phyloP scores from a whole-genome alignment of 2,888 invertebrate species.

The Brachyopa scutellaris region DNA sequence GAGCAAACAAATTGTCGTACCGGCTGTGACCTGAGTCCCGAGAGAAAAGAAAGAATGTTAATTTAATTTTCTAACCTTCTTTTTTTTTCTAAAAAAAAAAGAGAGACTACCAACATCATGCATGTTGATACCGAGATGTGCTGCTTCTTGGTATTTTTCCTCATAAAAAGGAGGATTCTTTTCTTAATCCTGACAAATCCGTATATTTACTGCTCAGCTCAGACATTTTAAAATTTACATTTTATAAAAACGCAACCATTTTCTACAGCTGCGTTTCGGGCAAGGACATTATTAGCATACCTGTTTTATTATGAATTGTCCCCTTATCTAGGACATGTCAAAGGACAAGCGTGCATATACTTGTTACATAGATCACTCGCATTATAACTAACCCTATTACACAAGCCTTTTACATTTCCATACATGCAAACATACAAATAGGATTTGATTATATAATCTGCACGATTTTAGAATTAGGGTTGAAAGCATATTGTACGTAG shows the following conservation, averaged over 20 bases:
- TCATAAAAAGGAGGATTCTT: background rate
- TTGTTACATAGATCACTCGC: too few relatives aligned
- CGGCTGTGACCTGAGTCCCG: background rate
- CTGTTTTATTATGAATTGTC: background rate
- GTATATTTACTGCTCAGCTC: background rate
- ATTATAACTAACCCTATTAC: slow-evolving; percentile 4
- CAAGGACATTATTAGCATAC: slow-evolving; percentile 1
- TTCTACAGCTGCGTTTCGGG: slow-evolving; percentile 1
- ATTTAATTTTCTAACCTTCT: background rate
- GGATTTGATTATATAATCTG: background rate
- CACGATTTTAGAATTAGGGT: background rate
- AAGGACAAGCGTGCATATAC: background rate
- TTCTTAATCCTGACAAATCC: background rate
- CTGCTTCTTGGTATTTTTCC: background rate
- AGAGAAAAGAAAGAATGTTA: too few relatives aligned
- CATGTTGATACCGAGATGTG: background rate
- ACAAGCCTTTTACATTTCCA: background rate
- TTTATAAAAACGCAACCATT: background rate
- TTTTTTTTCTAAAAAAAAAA: background rate
- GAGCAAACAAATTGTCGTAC: too few relatives aligned
- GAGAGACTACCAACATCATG: too few relatives aligned
- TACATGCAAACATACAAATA: background rate
- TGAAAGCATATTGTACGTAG: background rate
- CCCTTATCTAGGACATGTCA: background rate
- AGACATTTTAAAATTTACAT: background rate